These are phyloP conservation scores for Eretmocerus hayati DNA, from an alignment of 2,888 invertebrate species.

Conservation along the genomic window DNA sequence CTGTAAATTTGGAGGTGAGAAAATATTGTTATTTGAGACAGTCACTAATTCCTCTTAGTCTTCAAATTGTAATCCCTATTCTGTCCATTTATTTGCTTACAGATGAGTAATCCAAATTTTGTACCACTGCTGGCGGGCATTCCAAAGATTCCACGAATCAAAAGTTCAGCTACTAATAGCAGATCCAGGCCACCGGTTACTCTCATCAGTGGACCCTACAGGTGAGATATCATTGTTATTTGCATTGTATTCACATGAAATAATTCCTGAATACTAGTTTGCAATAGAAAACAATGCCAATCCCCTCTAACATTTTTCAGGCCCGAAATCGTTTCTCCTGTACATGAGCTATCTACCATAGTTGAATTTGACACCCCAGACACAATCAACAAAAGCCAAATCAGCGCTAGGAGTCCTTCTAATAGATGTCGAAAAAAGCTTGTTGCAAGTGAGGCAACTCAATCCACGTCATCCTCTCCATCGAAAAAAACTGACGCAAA, in stretches of 20 bases:
- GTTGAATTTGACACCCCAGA: slow-evolving; percentile 63
- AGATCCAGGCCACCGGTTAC: slow-evolving; percentile 36
- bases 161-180: slow-evolving; percentile 15
- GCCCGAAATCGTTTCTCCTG: slow-evolving; percentile 15
- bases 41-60: neutral
- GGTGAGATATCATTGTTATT: too few species aligned
- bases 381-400: slow-evolving; percentile 46
- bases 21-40: too few species aligned
- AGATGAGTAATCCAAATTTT: slow-evolving; percentile 26
- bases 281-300: neutral
- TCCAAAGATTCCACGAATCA: slow-evolving; percentile 28
- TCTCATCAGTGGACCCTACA: slow-evolving; percentile 32
- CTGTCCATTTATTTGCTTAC: neutral
- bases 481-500: slow-evolving; percentile 16
- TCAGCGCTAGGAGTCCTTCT: slow-evolving; percentile 28
- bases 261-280: too few species aligned
- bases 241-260: too few species aligned
- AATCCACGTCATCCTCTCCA: slow-evolving; percentile 8
- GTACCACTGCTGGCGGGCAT: slow-evolving; percentile 34
- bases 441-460: slow-evolving; percentile 4
- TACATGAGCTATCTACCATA: slow-evolving; percentile 62
- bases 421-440: slow-evolving; percentile 13
- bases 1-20: slow-evolving; percentile 12
- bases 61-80: neutral
- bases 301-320: too few species aligned